Base-by-base conservation (phyloP, 1,140 invertebrate species). In the Halesus radiatus region DNA sequence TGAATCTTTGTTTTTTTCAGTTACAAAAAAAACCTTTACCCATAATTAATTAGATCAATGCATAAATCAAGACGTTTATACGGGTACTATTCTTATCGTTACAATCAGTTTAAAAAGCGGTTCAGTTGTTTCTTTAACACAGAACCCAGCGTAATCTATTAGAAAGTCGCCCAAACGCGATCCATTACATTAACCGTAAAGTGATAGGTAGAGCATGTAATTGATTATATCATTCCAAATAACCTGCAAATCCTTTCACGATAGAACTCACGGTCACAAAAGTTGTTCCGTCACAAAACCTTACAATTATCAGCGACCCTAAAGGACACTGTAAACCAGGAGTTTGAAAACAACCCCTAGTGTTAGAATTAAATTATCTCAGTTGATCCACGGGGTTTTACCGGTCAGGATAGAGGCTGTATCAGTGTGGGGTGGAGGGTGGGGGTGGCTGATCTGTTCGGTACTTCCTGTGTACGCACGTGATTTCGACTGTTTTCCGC, bases 301-400 rank as follows among this genome's bases (percentile, higher is more conserved):
- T 54, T 72, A 72, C 32, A 81, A 78, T 81, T 73, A 78, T 78
- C 45, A 75, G 79, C 64, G 70, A 60, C 81, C 81, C 81, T 83
- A 76, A 73, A 72, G 54, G 62, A 78, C 58, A 45, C n/a, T 68
- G 60, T 58, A 26, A 23, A 29, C 66, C 45, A 64, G 37, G 73
- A 83, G 82, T 83, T 83, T 79, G 82, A 78, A 83, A 83, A 81
- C 82, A 83, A 79, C 82, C 81, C 77, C 82, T 60, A 78, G 82
- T 81, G 82, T 79, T 83, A 79, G 80, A 83, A 83, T 83, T 83
- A 83, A 83, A 83, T 83, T 83, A 83, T 83, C 82, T 81, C 79
- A 83, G 82, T 83, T 83, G 82, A 83, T 83, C 82, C 82, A 62
- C 77, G 76, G 79, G 72, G 75, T 26, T 76, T 26, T 26, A 50